Evolutionary conservation across 1,140 invertebrate species (phyloP).

Genomic region (Zaprionus tsacasi): DNA sequence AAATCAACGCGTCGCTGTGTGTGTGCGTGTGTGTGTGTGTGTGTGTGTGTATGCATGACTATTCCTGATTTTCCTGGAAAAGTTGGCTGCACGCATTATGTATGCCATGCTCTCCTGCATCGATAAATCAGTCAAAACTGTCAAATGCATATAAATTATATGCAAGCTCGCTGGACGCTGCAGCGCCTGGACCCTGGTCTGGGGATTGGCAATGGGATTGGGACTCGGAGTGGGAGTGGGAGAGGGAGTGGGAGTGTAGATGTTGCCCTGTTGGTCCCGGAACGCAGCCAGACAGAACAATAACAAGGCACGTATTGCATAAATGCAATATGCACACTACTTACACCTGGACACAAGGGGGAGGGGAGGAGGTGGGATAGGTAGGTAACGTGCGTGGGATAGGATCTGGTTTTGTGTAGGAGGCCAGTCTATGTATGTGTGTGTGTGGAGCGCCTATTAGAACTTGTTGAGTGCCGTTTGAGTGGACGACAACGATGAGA

Average conservation of each 20-base stretch:
- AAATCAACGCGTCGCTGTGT: slow-evolving; percentile 52
- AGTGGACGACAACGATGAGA: slow-evolving; percentile 49
- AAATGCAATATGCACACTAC: slow-evolving; percentile 70
- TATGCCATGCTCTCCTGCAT: slow-evolving; percentile 79
- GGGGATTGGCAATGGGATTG: no score
- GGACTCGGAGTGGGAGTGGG: no score
- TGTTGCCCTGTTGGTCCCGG: slow-evolving; percentile 2
- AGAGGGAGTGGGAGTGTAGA: no score
- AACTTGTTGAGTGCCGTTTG: slow-evolving; percentile 70
- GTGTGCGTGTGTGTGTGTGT: slow-evolving; percentile 9
- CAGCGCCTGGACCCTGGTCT: slow-evolving; percentile 13
- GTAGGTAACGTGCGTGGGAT: slow-evolving; percentile 44
- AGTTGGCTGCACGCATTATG: slow-evolving; percentile 73
- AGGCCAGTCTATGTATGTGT: slow-evolving; percentile 10
- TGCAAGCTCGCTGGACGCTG: slow-evolving; percentile 61
- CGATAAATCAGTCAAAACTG: slow-evolving; percentile 82
- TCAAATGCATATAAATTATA: slow-evolving; percentile 83
- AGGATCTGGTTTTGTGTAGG: slow-evolving; percentile 20
- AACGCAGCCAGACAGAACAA: slow-evolving; percentile 62
- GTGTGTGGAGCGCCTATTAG: slow-evolving; percentile 60
- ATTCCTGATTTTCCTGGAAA: slow-evolving; percentile 75
- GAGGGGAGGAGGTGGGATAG: background rate
- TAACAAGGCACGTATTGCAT: slow-evolving; percentile 80
- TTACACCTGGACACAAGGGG: background rate
- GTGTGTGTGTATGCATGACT: slow-evolving; percentile 62